A percentile compares a stretch with the other conserved stretches of the same genome.
Conservation (phyloP, 1,140 invertebrate species). For the Nebria ingens region DNA sequence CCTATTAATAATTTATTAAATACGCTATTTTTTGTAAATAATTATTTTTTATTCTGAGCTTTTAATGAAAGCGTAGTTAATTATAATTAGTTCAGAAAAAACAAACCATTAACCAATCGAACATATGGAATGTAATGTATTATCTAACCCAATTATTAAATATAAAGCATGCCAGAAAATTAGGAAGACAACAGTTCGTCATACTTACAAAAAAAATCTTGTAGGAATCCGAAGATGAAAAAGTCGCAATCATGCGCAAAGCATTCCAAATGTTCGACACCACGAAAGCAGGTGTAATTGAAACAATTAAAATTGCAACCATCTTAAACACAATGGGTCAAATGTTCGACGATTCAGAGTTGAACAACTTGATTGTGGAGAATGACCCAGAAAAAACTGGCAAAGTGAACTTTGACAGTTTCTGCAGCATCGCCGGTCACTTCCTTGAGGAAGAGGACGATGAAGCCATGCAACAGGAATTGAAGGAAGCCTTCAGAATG, state of each 20-base stretch:
- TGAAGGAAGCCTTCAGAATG: slow-evolving; percentile 83
- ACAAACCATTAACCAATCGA: no score
- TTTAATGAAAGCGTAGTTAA: no score
- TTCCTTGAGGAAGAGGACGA: slow-evolving; percentile 86
- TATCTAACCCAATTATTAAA: no score
- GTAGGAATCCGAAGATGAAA: slow-evolving; percentile 71
- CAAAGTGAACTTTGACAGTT: slow-evolving; percentile 88
- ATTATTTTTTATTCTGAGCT: no score
- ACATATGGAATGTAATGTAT: no score
- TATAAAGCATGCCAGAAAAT: no score
- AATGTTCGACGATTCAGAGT: slow-evolving; percentile 77
- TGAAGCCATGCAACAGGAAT: slow-evolving; percentile 86
- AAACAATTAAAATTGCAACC: slow-evolving; percentile 78
- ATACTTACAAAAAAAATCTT: no score
- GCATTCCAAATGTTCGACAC: slow-evolving; percentile 94
- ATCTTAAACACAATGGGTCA: slow-evolving; percentile 92
- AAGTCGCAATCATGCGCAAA: slow-evolving; percentile 75
- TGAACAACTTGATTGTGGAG: slow-evolving; percentile 71
- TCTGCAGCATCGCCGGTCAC: slow-evolving; percentile 79
- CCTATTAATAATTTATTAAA: no score
- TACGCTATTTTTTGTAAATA: no score
- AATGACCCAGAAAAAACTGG: slow-evolving; percentile 76
- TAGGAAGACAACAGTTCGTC: no score
- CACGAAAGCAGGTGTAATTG: slow-evolving; percentile 79
- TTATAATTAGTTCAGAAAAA: no score